A percentile compares a stretch with the other conserved stretches of the same genome.
Evolutionary conservation across 2,113 vertebrate genomes (phyloP).

Genomic region (Tyto alba): DNA sequence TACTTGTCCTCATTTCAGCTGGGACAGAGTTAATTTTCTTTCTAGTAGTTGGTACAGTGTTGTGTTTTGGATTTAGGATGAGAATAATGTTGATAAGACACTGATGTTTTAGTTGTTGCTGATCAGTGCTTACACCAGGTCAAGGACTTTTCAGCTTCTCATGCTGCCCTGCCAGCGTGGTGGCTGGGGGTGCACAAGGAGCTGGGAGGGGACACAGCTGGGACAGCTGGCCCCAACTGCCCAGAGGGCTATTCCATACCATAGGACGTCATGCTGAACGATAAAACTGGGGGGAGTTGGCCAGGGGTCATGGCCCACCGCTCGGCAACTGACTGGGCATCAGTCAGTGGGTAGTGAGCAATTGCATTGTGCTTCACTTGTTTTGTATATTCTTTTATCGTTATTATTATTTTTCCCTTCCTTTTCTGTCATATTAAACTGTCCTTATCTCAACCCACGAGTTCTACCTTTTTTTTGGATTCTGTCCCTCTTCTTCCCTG

Average conservation of each 20-base stretch:
- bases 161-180: neutral
- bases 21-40: neutral
- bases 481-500: neutral
- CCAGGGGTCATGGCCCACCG: too few relatives aligned
- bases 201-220: neutral
- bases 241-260: neutral
- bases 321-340: neutral
- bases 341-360: neutral
- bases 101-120: neutral
- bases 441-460: neutral
- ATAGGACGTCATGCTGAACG: neutral
- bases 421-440: neutral
- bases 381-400: neutral
- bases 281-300: neutral
- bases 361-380: neutral
- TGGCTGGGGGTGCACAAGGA: neutral
- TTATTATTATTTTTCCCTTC: neutral
- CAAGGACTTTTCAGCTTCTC: neutral
- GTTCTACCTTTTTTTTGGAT: neutral
- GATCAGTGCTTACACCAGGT: neutral
- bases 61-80: neutral
- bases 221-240: neutral
- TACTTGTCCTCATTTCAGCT: neutral
- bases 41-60: neutral
- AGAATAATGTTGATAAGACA: neutral